These are phyloP conservation scores for Peromyscus leucopus DNA, from an alignment of 2,113 vertebrate species.

Conservation along the genomic window DNA sequence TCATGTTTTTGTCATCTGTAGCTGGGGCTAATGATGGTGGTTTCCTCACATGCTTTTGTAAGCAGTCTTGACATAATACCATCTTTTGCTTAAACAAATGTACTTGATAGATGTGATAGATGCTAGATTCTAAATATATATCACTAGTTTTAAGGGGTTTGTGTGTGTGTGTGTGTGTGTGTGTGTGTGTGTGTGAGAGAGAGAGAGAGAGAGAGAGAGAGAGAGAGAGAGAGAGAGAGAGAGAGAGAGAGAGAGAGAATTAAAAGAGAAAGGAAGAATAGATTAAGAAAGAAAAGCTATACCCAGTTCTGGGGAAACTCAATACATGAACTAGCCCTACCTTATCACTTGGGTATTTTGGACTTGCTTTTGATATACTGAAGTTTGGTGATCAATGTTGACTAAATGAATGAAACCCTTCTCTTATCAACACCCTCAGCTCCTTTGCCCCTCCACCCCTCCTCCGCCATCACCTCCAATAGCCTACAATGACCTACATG, in stretches of 20 bases:
- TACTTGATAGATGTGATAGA: neutral
- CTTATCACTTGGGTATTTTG: neutral
- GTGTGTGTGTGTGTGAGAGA: too few relatives aligned
- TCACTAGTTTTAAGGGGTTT: neutral
- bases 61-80: neutral
- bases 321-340: neutral
- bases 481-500: neutral
- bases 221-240: too few relatives aligned
- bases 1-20: neutral
- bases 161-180: neutral
- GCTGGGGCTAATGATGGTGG: neutral
- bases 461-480: neutral
- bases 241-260: neutral
- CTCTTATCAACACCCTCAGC: neutral
- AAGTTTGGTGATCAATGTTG: neutral
- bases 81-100: neutral
- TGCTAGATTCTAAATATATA: neutral
- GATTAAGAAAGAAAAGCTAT: neutral
- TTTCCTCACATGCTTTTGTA: neutral
- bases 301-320: neutral
- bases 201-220: too few relatives aligned
- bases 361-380: neutral
- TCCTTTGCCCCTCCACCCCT: neutral
- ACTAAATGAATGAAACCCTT: neutral
- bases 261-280: neutral